A percentile compares a stretch with the other conserved stretches of the same genome.
phyloP scores from a whole-genome alignment of 1,140 invertebrate species.

The Neotoxoptera formosana region DNA sequence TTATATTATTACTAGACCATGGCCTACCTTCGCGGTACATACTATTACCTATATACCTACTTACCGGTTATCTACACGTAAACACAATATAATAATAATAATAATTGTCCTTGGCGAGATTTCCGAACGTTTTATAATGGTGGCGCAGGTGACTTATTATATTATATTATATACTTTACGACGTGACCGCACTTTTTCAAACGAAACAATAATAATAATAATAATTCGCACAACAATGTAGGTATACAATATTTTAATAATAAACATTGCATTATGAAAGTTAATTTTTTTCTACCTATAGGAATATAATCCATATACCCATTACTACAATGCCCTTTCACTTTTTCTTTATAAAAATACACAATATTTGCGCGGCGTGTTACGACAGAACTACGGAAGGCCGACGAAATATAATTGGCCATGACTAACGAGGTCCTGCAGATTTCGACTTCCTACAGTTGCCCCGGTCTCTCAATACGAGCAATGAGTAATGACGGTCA shows the following conservation, averaged over 20 bases:
- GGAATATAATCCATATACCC: neutral
- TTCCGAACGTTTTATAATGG: neutral
- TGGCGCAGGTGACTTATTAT: neutral
- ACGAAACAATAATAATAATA: neutral
- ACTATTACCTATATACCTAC: no score
- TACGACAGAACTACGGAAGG: slow-evolving; percentile 22
- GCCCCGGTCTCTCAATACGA: neutral
- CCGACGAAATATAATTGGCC: slow-evolving; percentile 32
- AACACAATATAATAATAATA: neutral
- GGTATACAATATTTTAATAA: neutral
- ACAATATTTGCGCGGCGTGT: neutral
- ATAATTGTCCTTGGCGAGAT: neutral
- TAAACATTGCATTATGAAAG: slow-evolving; percentile 33
- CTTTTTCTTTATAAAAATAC: slow-evolving; percentile 40
- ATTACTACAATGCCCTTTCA: slow-evolving; percentile 30
- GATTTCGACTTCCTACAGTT: slow-evolving; percentile 35
- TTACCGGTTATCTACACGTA: neutral
- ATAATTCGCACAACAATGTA: neutral
- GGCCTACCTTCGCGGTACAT: neutral
- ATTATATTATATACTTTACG: neutral
- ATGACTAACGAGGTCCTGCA: slow-evolving; percentile 33
- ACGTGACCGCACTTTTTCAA: neutral
- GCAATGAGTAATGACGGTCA: neutral
- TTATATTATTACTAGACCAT: slow-evolving; percentile 8
- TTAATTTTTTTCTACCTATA: neutral